phyloP scores from a whole-genome alignment of 2,797 vertebrate species.

The Phrynocephalus vlangalii region DNA sequence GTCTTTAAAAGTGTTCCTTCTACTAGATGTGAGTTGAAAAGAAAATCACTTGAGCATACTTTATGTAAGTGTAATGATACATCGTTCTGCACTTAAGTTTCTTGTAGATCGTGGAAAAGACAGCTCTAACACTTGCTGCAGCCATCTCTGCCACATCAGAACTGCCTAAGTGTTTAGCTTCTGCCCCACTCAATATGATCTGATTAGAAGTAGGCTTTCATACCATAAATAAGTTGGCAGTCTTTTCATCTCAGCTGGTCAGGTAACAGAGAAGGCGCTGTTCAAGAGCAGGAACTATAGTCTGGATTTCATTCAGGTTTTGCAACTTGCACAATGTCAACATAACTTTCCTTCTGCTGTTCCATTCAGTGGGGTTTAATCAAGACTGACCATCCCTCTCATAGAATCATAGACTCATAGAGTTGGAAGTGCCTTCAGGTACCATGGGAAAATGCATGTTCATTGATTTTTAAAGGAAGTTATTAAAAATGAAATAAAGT shows the following conservation, averaged over 20 bases:
- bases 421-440: too few relatives aligned
- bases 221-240: background rate
- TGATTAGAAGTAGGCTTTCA: slow-evolving; percentile 35
- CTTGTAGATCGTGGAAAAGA: background rate
- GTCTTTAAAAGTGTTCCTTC: background rate
- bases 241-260: slow-evolving; percentile 32
- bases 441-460: background rate
- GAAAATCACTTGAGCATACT: slow-evolving; percentile 7
- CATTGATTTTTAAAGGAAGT: background rate
- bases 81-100: slow-evolving; percentile 12
- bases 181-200: slow-evolving; percentile 32
- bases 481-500: background rate
- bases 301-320: slow-evolving; percentile 2
- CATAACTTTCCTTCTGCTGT: background rate
- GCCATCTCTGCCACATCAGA: slow-evolving; percentile 17
- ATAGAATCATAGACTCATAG: too few relatives aligned
- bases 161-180: slow-evolving; percentile 18
- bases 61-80: background rate
- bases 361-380: background rate
- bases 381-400: background rate
- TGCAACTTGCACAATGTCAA: background rate
- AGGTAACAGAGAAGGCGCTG: slow-evolving; percentile 11
- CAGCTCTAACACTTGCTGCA: background rate
- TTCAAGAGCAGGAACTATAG: background rate
- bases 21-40: background rate